phyloP scores from a whole-genome alignment of 2,113 vertebrate species.

The Antennarius striatus region DNA sequence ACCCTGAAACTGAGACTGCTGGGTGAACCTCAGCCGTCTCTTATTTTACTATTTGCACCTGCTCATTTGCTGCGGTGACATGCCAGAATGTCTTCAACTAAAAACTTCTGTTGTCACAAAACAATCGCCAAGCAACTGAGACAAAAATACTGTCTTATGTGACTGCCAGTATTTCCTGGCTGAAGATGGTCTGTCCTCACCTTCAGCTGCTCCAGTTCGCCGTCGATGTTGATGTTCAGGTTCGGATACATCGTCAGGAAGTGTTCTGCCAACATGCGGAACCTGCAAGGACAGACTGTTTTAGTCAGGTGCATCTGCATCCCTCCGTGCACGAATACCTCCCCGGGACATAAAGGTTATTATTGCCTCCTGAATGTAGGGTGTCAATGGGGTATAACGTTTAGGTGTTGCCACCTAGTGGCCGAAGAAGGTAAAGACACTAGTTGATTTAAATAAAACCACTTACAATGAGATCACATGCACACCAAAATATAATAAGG shows the following conservation, averaged over 20 bases:
- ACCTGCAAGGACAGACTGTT: conserved; percentile 60
- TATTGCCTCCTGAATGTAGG: not conserved
- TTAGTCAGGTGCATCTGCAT: not conserved
- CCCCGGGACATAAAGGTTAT: not conserved
- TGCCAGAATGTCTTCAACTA: not conserved
- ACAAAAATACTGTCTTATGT: not conserved
- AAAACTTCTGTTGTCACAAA: not conserved
- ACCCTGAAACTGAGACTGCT: not conserved
- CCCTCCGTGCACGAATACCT: not conserved
- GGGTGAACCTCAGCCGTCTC: not conserved
- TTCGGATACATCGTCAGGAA: conserved; percentile 81
- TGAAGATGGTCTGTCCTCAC: conserved; percentile 54
- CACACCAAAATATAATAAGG: not conserved
- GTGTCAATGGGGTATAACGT: not conserved
- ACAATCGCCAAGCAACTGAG: not conserved
- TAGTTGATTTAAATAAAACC: not conserved
- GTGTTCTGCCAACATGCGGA: conserved; percentile 78
- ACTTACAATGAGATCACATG: not conserved
- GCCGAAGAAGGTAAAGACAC: not conserved
- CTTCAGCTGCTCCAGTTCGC: conserved; percentile 81
- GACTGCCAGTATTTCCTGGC: not conserved
- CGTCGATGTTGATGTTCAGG: conserved; percentile 76
- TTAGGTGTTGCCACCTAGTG: conserved; percentile 44
- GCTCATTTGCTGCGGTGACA: not conserved
- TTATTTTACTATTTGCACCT: not conserved